These are phyloP conservation scores for Euplagia quadripunctaria DNA, from an alignment of 2,888 invertebrate species.

Conservation along the genomic window DNA sequence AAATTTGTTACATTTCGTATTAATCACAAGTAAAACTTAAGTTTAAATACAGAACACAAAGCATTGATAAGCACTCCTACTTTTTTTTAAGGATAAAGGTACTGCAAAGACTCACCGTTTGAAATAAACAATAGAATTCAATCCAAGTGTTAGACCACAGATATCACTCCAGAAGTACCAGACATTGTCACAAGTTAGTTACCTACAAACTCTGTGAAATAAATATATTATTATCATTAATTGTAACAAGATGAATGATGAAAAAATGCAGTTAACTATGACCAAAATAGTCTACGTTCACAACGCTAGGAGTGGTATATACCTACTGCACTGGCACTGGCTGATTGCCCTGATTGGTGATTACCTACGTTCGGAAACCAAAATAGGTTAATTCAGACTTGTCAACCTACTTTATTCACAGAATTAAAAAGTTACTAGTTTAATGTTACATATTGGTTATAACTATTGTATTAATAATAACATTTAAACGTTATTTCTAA, in stretches of 20 bases:
- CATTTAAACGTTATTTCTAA: neutral
- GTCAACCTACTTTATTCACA: slow-evolving; percentile 29
- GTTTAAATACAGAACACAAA: slow-evolving; percentile 3
- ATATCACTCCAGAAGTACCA: slow-evolving; percentile 23
- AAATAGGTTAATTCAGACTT: slow-evolving; percentile 21
- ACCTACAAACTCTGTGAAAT: slow-evolving; percentile 37
- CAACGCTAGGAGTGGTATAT: slow-evolving; percentile 55
- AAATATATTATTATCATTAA: slow-evolving; percentile 25
- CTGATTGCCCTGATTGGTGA: slow-evolving; percentile 6
- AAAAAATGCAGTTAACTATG: slow-evolving; percentile 27
- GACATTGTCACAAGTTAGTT: slow-evolving; percentile 26
- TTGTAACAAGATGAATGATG: neutral
- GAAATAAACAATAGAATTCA: slow-evolving; percentile 58
- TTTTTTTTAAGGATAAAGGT: slow-evolving; percentile 50
- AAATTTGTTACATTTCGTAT: neutral
- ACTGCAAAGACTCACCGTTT: slow-evolving; percentile 56
- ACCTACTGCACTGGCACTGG: slow-evolving; percentile 24
- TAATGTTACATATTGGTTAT: neutral
- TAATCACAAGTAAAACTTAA: neutral
- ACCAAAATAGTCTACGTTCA: slow-evolving; percentile 38
- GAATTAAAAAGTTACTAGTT: neutral
- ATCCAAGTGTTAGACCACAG: slow-evolving; percentile 27
- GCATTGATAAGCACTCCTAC: slow-evolving; percentile 31
- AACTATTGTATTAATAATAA: neutral
- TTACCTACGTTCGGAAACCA: slow-evolving; percentile 51